These are phyloP conservation scores for Eupithecia vulgata DNA, from an alignment of 2,888 invertebrate genomes.

Conservation along the genomic window DNA sequence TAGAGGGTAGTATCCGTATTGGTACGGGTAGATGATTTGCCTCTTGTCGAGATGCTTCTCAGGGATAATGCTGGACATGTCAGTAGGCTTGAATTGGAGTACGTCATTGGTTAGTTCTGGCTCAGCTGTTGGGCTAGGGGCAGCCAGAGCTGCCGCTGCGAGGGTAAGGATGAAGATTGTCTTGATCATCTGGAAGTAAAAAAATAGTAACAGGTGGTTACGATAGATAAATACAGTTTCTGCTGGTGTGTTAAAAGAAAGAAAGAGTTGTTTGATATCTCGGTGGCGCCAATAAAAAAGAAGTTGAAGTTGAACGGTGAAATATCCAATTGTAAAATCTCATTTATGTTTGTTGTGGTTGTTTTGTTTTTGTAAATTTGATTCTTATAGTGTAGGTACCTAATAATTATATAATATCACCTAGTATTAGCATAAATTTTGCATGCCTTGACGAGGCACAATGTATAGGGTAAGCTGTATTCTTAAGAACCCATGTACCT, in stretches of 20 bases:
- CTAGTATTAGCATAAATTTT: no score
- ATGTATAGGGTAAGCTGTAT: no score
- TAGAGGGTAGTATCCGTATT: constrained; percentile 1
- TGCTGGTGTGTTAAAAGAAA: background rate
- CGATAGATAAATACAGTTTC: background rate
- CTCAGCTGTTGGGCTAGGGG: background rate
- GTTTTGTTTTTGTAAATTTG: no score
- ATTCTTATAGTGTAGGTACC: no score
- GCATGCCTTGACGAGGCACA: no score
- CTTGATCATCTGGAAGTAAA: constrained; percentile 11
- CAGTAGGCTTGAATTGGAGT: background rate
- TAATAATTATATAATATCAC: no score
- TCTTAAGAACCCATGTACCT: no score
- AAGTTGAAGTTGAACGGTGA: no score
- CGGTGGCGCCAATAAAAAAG: no score
- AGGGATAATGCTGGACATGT: background rate
- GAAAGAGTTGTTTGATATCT: no score
- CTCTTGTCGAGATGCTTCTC: constrained; percentile 4
- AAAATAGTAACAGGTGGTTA: background rate
- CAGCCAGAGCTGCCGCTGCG: background rate
- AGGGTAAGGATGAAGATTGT: background rate
- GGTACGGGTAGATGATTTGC: background rate
- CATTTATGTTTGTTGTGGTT: no score
- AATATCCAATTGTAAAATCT: no score
- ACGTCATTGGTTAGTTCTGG: background rate